Base-by-base conservation (phyloP, 2,113 vertebrate species). In the Rostratula benghalensis region DNA sequence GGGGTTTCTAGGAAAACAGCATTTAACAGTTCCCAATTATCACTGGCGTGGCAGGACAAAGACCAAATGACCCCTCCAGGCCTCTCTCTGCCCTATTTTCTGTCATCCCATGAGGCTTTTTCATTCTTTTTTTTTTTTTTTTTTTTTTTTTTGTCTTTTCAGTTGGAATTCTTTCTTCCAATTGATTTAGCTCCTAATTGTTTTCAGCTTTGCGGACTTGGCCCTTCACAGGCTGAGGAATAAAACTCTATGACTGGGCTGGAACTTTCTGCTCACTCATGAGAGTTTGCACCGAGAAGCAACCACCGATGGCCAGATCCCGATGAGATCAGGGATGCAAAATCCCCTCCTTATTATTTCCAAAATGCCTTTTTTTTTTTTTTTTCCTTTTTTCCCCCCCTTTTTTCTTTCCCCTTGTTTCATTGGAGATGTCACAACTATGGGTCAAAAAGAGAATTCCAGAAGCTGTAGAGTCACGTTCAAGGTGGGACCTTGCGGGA, bases 1-100 rank as follows among this genome's bases (percentile, higher is more conserved):
- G 9, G 39, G 74, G 69, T 85, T 90, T 88, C 86, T 46, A 11
- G 54, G 93, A 88, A 82, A 90, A 91, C 17, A 63, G 24, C 3
- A 3, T 27, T 84, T 51, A 73, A 31, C n/a, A 8, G 5, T 54
- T 95, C 60, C 86, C 74, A 54, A 1, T 64, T 28, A 51, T 59
- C 57, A 1, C 4, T 20, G 70, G 56, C n/a, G 35, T 37, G 37
- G 83, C 24, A 43, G 69, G 77, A 89, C 76, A 63, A 76, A 61
- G 53, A 71, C 76, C 37, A 22, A 61, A 17, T 61, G 95, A 37
- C 78, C 45, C 45, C 54, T 74, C 54, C 60, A 30, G 7, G 65
- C 60, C 48, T 78, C 74, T 74, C 77, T 45, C 33, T 69, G 63
- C 60, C 56, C 79, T 33, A 3, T 63, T 73, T 51, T 64, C 53